phyloP scores from a whole-genome alignment of 2,888 invertebrate species.

The Podotricha telesiphe region DNA sequence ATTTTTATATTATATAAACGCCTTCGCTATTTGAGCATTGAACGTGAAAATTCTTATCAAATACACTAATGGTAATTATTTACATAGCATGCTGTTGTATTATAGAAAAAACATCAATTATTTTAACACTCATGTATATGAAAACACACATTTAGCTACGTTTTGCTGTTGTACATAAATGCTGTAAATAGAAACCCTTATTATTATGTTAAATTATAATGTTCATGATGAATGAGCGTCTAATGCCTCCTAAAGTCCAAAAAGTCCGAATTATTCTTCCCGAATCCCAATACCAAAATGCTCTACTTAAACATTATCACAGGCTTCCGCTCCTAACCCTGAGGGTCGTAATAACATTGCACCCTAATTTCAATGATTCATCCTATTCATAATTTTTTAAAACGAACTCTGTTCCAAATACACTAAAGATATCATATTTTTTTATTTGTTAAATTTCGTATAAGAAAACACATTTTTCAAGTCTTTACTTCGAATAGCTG shows the following conservation, averaged over 20 bases:
- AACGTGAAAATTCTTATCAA: slow-evolving; percentile 56
- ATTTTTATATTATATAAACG: slow-evolving; percentile 40
- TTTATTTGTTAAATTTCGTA: slow-evolving; percentile 37
- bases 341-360: slow-evolving; percentile 69
- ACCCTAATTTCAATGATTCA: slow-evolving; percentile 66
- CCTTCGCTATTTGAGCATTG: slow-evolving; percentile 51
- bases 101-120: slow-evolving; percentile 63
- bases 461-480: slow-evolving; percentile 37
- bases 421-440: slow-evolving; percentile 34
- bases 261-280: slow-evolving; percentile 53
- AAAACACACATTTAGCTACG: slow-evolving; percentile 65
- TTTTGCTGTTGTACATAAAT: slow-evolving; percentile 54
- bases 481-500: slow-evolving; percentile 32
- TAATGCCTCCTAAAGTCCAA: slow-evolving; percentile 59
- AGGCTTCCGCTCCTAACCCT: slow-evolving; percentile 76
- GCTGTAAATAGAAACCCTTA: slow-evolving; percentile 58
- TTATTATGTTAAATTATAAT: slow-evolving; percentile 36
- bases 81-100: slow-evolving; percentile 37
- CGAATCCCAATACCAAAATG: slow-evolving; percentile 57
- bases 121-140: slow-evolving; percentile 52
- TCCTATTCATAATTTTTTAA: slow-evolving; percentile 47
- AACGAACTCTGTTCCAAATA: slow-evolving; percentile 50
- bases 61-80: slow-evolving; percentile 33
- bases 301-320: slow-evolving; percentile 76
- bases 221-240: slow-evolving; percentile 58